Evolutionary conservation across 2,797 vertebrate species (phyloP), one percentile per base, ranked within the genome.

Genomic region (Calcarius lapponicus): DNA sequence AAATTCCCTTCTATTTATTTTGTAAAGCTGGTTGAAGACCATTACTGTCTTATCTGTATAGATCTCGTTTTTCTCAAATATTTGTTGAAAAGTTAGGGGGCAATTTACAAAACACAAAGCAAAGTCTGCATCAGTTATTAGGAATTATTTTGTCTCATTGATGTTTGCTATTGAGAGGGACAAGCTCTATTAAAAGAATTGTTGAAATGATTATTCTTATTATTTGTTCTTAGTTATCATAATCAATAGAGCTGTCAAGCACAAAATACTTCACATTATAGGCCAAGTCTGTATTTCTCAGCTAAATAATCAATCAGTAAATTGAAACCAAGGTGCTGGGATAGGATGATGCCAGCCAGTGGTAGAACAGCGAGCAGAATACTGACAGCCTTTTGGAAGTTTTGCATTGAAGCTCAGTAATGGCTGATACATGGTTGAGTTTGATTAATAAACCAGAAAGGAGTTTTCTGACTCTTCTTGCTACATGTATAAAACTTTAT

Each of bases 1-100:
- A 65, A 86, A 79, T 72, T 92, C 5, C 26, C 17, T 66, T 78
- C 66, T 29, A 36, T 26, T 69, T 88, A 31, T 66, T 91, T 92
- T 47, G 17, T 73, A 24, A 73, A 85, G 13, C 29, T 85, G 10
- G 3, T 72, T 76, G 17, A 62, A 65, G 54, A 38, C 16, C 11
- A 31, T 31, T 83, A 29, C n/a, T 50, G 4, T 61, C 48, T 72
- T 72, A 32, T 22, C 10, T 11, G 29, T 81, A 29, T 62, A 40
- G 72, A 58, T 43, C 60, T 25, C 31, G 2, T 57, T 4, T 25
- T 83, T 70, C 38, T 90, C 47, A 54, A 83, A 65, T 84, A 42
- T 61, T 75, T 75, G 2, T 81, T 72, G 60, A 86, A 65, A 85
- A 87, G 34, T 51, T 36, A 58, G 25, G 20, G 38, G 21, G 25